phyloP scores from a whole-genome alignment of 1,140 invertebrate genomes.

The Phthorimaea operculella region DNA sequence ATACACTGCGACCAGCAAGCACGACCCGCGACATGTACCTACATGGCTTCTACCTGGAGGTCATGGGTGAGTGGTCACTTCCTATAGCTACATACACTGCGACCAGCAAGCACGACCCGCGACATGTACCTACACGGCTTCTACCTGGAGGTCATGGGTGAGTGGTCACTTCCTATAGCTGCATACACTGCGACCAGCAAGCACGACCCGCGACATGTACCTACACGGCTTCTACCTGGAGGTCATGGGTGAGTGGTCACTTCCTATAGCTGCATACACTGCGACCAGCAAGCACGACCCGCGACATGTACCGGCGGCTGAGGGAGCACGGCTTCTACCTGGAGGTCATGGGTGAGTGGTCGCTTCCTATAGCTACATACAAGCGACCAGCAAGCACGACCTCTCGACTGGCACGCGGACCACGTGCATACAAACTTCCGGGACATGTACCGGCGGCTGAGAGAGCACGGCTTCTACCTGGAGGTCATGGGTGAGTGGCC shows the following conservation, averaged over 20 bases:
- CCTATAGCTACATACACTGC: no score
- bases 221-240: conserved; percentile 95
- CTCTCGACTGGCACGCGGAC: conserved; percentile 97
- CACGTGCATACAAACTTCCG: conserved; percentile 98
- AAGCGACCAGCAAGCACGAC: no score
- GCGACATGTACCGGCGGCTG: conserved; percentile 93
- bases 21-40: conserved; percentile 96
- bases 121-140: conserved; percentile 95
- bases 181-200: no score
- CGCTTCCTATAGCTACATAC: no score
- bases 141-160: conserved; percentile 89
- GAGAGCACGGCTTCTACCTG: conserved; percentile 91
- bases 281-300: no score
- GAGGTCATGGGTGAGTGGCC: conserved; percentile 79
- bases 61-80: conserved; percentile 77
- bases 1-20: no score
- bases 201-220: conserved; percentile 93
- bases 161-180: no score
- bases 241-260: conserved; percentile 79
- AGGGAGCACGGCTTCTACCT: conserved; percentile 92
- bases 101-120: no score
- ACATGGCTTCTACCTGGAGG: conserved; percentile 94
- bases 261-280: no score
- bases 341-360: conserved; percentile 83
- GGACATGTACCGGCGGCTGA: conserved; percentile 92